phyloP scores from a whole-genome alignment of 2,797 vertebrate species.

The Syngnathus rostellatus region DNA sequence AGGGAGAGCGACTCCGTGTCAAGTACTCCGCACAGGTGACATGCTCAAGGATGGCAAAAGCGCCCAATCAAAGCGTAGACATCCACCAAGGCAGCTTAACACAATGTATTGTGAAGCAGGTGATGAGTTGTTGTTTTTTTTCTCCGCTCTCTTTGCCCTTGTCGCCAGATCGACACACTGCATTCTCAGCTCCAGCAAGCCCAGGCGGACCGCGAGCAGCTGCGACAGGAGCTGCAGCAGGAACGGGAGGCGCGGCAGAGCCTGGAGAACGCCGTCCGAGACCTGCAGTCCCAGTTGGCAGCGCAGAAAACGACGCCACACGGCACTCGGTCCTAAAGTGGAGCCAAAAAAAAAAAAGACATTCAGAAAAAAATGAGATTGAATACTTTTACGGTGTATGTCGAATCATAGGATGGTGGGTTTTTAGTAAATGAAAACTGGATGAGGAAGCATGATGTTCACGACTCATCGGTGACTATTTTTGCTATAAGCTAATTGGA shows the following conservation, averaged over 20 bases:
- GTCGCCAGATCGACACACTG: slow-evolving; percentile 82
- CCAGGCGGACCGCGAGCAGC: slow-evolving; percentile 84
- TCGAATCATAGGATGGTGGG: slow-evolving; percentile 34
- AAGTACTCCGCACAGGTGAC: slow-evolving; percentile 89
- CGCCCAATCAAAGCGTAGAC: too few relatives aligned
- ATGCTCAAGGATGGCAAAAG: not conserved
- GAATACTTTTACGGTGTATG: slow-evolving; percentile 38
- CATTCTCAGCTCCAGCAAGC: slow-evolving; percentile 90
- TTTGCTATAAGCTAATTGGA: slow-evolving; percentile 74
- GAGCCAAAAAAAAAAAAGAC: slow-evolving; percentile 15
- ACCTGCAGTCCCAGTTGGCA: slow-evolving; percentile 87
- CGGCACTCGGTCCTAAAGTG: slow-evolving; percentile 52
- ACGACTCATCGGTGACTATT: slow-evolving; percentile 58
- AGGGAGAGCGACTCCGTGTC: slow-evolving; percentile 80
- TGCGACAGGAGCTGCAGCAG: slow-evolving; percentile 83
- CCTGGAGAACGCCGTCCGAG: slow-evolving; percentile 86
- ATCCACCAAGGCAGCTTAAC: not conserved
- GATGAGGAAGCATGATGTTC: slow-evolving; percentile 8
- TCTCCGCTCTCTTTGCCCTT: not conserved
- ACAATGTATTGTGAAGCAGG: not conserved
- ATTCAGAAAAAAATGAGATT: slow-evolving; percentile 33
- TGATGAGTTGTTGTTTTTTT: not conserved
- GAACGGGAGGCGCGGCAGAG: slow-evolving; percentile 87
- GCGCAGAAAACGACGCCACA: slow-evolving; percentile 57
- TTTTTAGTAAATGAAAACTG: slow-evolving; percentile 2